phyloP scores from a whole-genome alignment of 2,888 invertebrate genomes.

The Conchocele bisecta region DNA sequence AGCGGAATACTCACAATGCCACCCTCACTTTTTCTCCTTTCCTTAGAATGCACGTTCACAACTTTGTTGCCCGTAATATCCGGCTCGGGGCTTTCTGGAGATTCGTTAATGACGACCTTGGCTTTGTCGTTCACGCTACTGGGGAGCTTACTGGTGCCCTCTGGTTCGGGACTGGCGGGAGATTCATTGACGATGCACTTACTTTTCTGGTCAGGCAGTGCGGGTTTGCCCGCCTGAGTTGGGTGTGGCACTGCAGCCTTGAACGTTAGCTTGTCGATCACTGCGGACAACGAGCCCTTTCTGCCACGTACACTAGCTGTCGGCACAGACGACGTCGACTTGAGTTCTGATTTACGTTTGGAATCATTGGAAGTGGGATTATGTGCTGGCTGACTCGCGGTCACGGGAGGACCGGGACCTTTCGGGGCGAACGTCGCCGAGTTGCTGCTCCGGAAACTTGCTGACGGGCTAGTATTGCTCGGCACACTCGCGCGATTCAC shows the following conservation, averaged over 20 bases:
- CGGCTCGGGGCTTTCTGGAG: conserved; percentile 55
- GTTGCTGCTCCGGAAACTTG: conserved; percentile 39
- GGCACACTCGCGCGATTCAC: conserved; percentile 9
- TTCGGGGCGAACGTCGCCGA: conserved; percentile 49
- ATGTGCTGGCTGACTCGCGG: neutral
- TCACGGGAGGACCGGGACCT: conserved; percentile 53
- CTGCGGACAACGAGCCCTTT: conserved; percentile 84
- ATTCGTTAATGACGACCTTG: conserved; percentile 56
- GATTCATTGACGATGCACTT: conserved; percentile 47
- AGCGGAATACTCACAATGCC: conserved; percentile 55
- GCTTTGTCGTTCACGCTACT: conserved; percentile 21
- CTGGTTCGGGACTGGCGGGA: conserved; percentile 57
- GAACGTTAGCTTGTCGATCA: conserved; percentile 90
- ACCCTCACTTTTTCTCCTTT: conserved; percentile 16
- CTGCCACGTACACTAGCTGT: conserved; percentile 53
- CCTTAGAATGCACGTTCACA: conserved; percentile 5
- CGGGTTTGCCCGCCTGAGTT: neutral
- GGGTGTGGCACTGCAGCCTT: conserved; percentile 43
- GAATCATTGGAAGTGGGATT: conserved; percentile 4
- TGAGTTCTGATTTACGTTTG: neutral
- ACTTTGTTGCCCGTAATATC: conserved; percentile 18
- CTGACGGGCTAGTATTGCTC: conserved; percentile 18
- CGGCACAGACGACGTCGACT: neutral
- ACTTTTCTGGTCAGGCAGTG: conserved; percentile 1
- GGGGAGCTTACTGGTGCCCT: neutral